These are phyloP conservation scores for Sabatieria punctata DNA, from an alignment of 2,888 invertebrate genomes.

Conservation along the genomic window DNA sequence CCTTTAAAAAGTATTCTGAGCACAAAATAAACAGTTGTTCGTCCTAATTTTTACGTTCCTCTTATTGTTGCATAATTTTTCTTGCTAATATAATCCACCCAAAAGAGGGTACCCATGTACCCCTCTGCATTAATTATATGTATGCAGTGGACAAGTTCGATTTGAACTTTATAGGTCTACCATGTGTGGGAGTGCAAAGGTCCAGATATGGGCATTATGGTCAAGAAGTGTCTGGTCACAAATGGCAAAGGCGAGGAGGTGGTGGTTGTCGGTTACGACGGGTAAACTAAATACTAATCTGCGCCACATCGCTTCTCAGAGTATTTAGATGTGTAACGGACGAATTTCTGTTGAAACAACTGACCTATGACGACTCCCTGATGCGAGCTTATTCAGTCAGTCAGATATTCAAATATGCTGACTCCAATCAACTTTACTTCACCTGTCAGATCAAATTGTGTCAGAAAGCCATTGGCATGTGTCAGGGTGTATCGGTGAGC, in stretches of 20 bases:
- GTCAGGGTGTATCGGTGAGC: conserved; percentile 24
- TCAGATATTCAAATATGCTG: conserved; percentile 28
- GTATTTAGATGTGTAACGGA: conserved; percentile 21
- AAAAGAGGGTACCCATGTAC: no score
- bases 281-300: conserved; percentile 12
- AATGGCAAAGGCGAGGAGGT: conserved; percentile 28
- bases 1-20: no score
- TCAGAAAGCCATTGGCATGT: conserved; percentile 28
- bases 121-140: no score
- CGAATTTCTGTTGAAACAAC: conserved; percentile 19
- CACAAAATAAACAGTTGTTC: no score
- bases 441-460: conserved; percentile 28
- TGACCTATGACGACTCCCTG: conserved; percentile 20
- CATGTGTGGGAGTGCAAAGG: conserved; percentile 28
- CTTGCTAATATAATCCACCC: no score
- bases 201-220: conserved; percentile 27
- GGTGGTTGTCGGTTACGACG: conserved; percentile 23
- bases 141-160: no score
- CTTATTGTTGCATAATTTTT: no score
- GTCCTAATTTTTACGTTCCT: no score
- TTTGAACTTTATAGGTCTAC: conserved; percentile 16
- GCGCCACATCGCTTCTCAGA: not conserved
- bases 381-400: conserved; percentile 13
- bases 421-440: conserved; percentile 28
- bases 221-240: conserved; percentile 27